A percentile compares a stretch with the other conserved stretches of the same genome.
These are phyloP conservation scores for Perca flavescens DNA, from an alignment of 2,113 vertebrate genomes.

Conservation along the genomic window DNA sequence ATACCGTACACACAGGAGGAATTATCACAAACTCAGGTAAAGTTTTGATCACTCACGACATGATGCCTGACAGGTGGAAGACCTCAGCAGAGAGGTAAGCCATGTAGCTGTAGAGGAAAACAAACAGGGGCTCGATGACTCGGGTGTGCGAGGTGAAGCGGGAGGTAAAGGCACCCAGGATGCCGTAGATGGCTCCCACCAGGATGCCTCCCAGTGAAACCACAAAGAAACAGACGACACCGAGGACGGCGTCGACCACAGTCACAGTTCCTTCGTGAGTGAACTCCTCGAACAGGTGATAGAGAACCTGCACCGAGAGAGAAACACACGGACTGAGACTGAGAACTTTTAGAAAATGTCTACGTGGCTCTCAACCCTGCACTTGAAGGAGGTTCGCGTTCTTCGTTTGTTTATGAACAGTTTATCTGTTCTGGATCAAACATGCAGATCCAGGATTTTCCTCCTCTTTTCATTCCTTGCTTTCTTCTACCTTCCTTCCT, in stretches of 20 bases:
- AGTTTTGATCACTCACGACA: conserved; percentile 88
- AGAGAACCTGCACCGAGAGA: conserved; percentile 88
- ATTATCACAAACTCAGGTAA: neutral
- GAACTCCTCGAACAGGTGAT: conserved; percentile 96
- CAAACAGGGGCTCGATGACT: conserved; percentile 97
- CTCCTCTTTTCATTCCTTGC: too few relatives aligned
- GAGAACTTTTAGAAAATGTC: too few relatives aligned
- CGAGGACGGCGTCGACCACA: conserved; percentile 88
- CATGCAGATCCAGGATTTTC: too few relatives aligned
- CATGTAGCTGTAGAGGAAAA: conserved; percentile 99
- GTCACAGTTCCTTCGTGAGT: conserved; percentile 84
- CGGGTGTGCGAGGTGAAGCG: conserved; percentile 95
- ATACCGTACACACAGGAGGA: neutral
- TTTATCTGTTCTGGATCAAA: too few relatives aligned
- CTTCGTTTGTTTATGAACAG: too few relatives aligned
- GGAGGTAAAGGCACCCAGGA: conserved; percentile 94
- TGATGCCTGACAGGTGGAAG: conserved; percentile 98
- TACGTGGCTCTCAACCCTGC: neutral
- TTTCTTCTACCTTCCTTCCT: neutral
- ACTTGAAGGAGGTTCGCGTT: neutral
- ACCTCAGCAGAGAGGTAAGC: conserved; percentile 95
- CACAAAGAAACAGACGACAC: conserved; percentile 94
- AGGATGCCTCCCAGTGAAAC: conserved; percentile 92
- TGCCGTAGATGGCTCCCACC: conserved; percentile 91
- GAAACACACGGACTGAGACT: neutral